phyloP scores from a whole-genome alignment of 2,888 invertebrate genomes.

The Globia sparganii region DNA sequence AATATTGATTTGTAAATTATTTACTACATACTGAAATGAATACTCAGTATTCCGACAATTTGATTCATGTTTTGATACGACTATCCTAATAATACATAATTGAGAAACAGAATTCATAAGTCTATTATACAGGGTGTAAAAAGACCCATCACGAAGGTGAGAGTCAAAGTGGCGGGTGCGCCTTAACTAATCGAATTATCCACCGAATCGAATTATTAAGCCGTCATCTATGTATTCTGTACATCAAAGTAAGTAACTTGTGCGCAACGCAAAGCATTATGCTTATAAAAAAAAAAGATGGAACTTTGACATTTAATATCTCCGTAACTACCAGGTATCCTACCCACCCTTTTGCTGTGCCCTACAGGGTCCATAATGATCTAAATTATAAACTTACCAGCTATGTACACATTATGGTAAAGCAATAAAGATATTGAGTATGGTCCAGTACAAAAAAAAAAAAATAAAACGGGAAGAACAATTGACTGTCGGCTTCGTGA shows the following conservation, averaged over 20 bases:
- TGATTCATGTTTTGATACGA: slow-evolving; percentile 26
- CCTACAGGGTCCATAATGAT: too few relatives aligned
- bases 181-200: too few relatives aligned
- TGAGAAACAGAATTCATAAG: slow-evolving; percentile 12
- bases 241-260: neutral
- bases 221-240: neutral
- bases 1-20: slow-evolving; percentile 25
- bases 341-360: too few relatives aligned
- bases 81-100: slow-evolving; percentile 4
- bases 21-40: slow-evolving; percentile 15
- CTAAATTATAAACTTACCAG: too few relatives aligned
- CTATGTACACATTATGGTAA: too few relatives aligned
- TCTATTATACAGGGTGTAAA: neutral
- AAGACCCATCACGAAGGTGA: neutral
- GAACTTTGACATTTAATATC: neutral
- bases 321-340: neutral
- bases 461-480: neutral
- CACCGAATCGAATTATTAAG: too few relatives aligned
- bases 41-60: slow-evolving; percentile 20
- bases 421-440: too few relatives aligned
- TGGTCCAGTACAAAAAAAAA: neutral
- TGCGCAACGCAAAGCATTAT: neutral
- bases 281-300: neutral
- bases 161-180: too few relatives aligned
- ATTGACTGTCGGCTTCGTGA: neutral